These are phyloP conservation scores for Colius striatus DNA, from an alignment of 2,113 vertebrate species.

Conservation along the genomic window DNA sequence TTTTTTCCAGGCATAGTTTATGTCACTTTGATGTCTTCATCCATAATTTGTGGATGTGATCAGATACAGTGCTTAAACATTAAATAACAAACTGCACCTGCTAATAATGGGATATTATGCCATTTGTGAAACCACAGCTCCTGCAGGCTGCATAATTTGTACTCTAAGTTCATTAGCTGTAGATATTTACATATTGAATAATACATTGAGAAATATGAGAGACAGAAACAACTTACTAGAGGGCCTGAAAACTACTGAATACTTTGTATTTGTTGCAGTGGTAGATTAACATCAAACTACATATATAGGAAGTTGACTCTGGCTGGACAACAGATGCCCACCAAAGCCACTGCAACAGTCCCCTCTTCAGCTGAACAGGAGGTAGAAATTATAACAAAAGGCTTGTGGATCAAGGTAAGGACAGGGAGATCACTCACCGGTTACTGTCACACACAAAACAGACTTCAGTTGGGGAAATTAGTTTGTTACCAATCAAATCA, in stretches of 20 bases:
- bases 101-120: not conserved
- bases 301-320: not conserved
- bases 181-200: constrained; percentile 13
- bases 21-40: not conserved
- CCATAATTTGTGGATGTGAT: not conserved
- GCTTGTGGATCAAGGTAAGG: not conserved
- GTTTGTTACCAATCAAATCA: not conserved
- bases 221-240: not conserved
- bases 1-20: not conserved
- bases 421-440: not conserved
- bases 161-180: not conserved
- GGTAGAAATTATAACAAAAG: not conserved
- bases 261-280: not conserved
- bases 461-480: not conserved
- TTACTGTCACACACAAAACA: not conserved
- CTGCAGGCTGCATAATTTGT: not conserved
- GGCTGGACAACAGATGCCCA: not conserved
- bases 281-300: not conserved
- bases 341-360: not conserved
- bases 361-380: not conserved
- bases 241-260: not conserved
- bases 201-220: not conserved
- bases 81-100: constrained; percentile 27
- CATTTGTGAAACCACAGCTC: not conserved
- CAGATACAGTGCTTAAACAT: not conserved